phyloP scores from a whole-genome alignment of 2,113 vertebrate species.

The Taxidea taxus region DNA sequence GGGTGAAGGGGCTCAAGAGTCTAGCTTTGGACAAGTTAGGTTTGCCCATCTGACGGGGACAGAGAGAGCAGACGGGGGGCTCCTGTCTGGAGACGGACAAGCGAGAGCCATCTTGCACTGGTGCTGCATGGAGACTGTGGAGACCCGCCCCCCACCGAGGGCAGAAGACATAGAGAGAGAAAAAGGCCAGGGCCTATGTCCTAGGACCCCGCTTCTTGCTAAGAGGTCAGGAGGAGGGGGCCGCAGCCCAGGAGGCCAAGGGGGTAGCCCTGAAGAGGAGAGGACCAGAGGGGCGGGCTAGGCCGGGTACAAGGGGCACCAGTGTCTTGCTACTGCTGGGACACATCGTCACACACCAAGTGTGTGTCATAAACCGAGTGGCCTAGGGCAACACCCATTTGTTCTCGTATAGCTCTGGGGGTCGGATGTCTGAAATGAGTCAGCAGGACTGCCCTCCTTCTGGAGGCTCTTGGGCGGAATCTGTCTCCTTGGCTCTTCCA shows the following conservation, averaged over 20 bases:
- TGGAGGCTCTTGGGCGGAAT: too few relatives aligned
- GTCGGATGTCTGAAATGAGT: neutral
- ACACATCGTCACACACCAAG: neutral
- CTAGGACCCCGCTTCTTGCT: neutral
- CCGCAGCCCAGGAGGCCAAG: neutral
- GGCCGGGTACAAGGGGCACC: neutral
- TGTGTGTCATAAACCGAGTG: neutral
- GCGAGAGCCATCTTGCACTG: neutral
- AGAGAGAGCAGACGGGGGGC: too few relatives aligned
- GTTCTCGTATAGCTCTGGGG: neutral
- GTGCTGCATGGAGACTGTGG: accelerated
- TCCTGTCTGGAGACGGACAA: too few relatives aligned
- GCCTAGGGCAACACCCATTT: neutral
- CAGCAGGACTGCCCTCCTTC: neutral
- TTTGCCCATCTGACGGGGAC: neutral
- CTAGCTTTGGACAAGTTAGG: neutral
- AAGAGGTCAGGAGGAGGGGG: neutral
- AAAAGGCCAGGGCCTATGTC: neutral
- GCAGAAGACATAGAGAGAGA: neutral
- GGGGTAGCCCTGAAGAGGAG: neutral
- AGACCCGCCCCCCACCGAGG: too few relatives aligned
- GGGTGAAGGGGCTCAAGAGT: neutral
- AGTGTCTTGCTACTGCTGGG: too few relatives aligned
- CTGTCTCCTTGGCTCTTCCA: neutral
- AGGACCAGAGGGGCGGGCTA: neutral